phyloP scores from a whole-genome alignment of 2,113 vertebrate species.

The Caranx ignobilis region DNA sequence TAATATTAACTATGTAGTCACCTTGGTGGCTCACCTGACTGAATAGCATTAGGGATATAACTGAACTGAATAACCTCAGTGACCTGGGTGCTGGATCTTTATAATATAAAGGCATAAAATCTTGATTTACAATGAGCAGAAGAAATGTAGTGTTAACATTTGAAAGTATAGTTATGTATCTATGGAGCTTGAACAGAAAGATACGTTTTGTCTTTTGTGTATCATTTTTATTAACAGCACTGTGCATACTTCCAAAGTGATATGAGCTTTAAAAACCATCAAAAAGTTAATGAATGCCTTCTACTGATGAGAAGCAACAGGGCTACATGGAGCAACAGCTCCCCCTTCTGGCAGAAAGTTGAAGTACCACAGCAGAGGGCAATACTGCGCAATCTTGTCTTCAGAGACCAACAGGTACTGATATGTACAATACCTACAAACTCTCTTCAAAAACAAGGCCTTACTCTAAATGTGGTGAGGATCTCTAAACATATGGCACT shows the following conservation, averaged over 20 bases:
- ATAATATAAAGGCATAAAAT: too few relatives aligned
- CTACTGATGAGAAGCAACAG: constrained; percentile 63
- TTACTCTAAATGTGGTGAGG: constrained; percentile 59
- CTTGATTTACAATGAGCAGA: too few relatives aligned
- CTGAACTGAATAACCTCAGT: too few relatives aligned
- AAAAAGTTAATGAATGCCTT: constrained; percentile 68
- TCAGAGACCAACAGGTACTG: constrained; percentile 44
- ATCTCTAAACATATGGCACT: constrained; percentile 82
- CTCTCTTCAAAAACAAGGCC: constrained; percentile 62
- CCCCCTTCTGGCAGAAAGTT: constrained; percentile 76
- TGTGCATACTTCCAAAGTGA: constrained; percentile 82
- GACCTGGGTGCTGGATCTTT: too few relatives aligned
- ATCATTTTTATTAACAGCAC: constrained; percentile 82
- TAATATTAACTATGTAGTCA: too few relatives aligned
- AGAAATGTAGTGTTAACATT: not conserved
- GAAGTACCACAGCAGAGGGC: constrained; percentile 37
- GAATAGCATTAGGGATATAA: too few relatives aligned
- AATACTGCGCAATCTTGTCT: constrained; percentile 60
- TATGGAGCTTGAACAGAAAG: not conserved
- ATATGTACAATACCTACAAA: constrained; percentile 35
- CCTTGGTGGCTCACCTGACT: too few relatives aligned
- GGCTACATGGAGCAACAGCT: constrained; percentile 65
- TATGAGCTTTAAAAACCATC: constrained; percentile 80
- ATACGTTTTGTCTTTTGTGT: constrained; percentile 46
- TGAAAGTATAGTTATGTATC: not conserved